These are phyloP conservation scores for Aproaerema taeniolella DNA, from an alignment of 2,888 invertebrate species.

Conservation along the genomic window DNA sequence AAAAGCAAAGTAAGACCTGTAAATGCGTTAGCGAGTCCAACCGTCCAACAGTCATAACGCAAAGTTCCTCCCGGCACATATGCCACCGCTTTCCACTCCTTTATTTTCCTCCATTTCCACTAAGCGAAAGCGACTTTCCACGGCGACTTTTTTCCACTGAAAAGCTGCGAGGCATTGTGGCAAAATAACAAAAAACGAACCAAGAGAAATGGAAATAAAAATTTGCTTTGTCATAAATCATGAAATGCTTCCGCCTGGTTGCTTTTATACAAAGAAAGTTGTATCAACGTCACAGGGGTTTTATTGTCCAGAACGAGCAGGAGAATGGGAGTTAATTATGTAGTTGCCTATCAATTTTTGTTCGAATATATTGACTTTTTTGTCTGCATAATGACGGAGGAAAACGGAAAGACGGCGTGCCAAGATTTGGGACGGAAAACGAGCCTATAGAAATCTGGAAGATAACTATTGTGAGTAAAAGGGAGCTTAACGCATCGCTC, in stretches of 20 bases:
- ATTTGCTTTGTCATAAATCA: conserved; percentile 75
- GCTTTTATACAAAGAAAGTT: conserved; percentile 67
- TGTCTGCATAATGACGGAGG: conserved; percentile 19
- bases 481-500: conserved; percentile 62
- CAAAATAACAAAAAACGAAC: conserved; percentile 64
- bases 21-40: conserved; percentile 13
- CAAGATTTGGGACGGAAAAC: conserved; percentile 17
- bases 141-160: conserved; percentile 59
- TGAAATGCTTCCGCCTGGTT: conserved; percentile 66
- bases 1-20: conserved; percentile 18
- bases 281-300: conserved; percentile 51
- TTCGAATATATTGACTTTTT: conserved; percentile 10
- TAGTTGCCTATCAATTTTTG: conserved; percentile 17
- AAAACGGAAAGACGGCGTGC: conserved; percentile 15
- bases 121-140: conserved; percentile 69
- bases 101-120: conserved; percentile 61
- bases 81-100: conserved; percentile 41
- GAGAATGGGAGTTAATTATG: conserved; percentile 34
- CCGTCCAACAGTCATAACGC: conserved; percentile 37
- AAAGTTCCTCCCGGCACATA: conserved; percentile 59
- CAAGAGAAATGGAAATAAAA: conserved; percentile 71
- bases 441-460: conserved; percentile 39
- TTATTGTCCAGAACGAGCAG: conserved; percentile 45
- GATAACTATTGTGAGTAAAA: conserved; percentile 46
- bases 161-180: conserved; percentile 66